Evolutionary conservation across 2,797 vertebrate species (phyloP).

Genomic region (Eleutherodactylus coqui): DNA sequence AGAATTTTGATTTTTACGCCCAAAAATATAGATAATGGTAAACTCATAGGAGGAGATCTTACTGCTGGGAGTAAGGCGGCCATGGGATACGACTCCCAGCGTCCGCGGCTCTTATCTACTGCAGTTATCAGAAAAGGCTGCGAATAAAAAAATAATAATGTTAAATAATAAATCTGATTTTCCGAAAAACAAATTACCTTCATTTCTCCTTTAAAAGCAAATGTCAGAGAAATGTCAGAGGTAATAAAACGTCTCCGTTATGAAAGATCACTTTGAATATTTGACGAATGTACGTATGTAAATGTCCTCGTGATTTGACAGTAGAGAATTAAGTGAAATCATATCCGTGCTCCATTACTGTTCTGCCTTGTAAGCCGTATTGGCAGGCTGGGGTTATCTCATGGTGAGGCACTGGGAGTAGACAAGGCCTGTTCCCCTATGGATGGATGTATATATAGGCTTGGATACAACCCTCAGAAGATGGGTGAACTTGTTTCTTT

Average conservation of each 20-base stretch:
- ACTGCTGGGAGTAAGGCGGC: neutral
- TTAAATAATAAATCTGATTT: constrained; percentile 29
- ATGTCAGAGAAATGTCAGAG: constrained; percentile 38
- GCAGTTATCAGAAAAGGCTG: neutral
- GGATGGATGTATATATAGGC: neutral
- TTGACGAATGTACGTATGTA: constrained; percentile 38
- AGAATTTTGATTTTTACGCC: neutral
- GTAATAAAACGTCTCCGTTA: constrained; percentile 22
- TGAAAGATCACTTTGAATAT: constrained; percentile 43
- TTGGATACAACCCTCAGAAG: too few relatives aligned
- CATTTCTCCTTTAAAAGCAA: constrained; percentile 44
- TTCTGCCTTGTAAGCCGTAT: neutral
- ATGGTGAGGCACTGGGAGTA: neutral
- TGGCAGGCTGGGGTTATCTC: neutral
- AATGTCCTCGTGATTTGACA: constrained; percentile 20
- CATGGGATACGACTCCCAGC: neutral
- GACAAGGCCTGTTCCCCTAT: neutral
- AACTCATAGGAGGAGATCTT: neutral
- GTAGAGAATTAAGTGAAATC: constrained; percentile 8
- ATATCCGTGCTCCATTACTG: neutral
- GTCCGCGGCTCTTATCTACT: neutral
- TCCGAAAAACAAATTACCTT: constrained; percentile 38
- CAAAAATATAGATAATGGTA: neutral
- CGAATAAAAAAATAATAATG: neutral
- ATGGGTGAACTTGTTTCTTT: too few relatives aligned